A percentile compares a stretch with the other conserved stretches of the same genome.
These are phyloP conservation scores for Zaprionus lineosus DNA, from an alignment of 2,888 invertebrate species.

Conservation along the genomic window DNA sequence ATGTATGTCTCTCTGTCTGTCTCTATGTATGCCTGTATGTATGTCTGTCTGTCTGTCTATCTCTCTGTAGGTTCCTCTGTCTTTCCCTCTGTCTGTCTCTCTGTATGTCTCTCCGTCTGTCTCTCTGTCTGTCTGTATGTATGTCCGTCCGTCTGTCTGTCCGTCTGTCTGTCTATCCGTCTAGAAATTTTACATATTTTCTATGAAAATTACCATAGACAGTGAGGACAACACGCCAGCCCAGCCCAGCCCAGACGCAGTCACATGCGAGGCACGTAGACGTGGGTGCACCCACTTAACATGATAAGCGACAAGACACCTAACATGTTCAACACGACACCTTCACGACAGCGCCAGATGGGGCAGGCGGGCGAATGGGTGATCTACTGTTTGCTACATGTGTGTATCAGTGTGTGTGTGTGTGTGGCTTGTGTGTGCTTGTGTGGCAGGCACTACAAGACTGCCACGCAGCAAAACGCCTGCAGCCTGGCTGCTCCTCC, in stretches of 20 bases:
- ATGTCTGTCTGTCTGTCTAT: conserved; percentile 9
- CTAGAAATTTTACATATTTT: conserved; percentile 72
- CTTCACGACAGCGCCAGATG: conserved; percentile 67
- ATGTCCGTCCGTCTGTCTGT: conserved; percentile 18
- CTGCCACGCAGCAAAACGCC: conserved; percentile 24
- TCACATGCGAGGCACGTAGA: conserved; percentile 66
- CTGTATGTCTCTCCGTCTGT: conserved; percentile 28
- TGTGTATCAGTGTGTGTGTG: no score
- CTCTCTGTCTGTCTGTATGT: conserved; percentile 1
- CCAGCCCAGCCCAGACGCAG: conserved; percentile 12
- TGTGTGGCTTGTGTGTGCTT: not conserved
- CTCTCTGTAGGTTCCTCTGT: conserved; percentile 22
- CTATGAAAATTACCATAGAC: conserved; percentile 76
- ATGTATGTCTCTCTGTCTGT: conserved; percentile 8
- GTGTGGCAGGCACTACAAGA: conserved; percentile 21
- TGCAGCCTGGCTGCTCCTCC: no score
- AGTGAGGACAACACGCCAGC: conserved; percentile 23
- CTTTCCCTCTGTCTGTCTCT: not conserved
- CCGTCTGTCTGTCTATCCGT: conserved; percentile 7
- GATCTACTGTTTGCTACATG: no score
- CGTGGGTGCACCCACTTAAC: conserved; percentile 73
- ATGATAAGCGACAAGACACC: conserved; percentile 78
- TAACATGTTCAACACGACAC: conserved; percentile 78
- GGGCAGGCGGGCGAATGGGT: conserved; percentile 25
- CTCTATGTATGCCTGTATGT: conserved; percentile 15